phyloP scores from a whole-genome alignment of 2,113 vertebrate species.

The Ginglymostoma cirratum region DNA sequence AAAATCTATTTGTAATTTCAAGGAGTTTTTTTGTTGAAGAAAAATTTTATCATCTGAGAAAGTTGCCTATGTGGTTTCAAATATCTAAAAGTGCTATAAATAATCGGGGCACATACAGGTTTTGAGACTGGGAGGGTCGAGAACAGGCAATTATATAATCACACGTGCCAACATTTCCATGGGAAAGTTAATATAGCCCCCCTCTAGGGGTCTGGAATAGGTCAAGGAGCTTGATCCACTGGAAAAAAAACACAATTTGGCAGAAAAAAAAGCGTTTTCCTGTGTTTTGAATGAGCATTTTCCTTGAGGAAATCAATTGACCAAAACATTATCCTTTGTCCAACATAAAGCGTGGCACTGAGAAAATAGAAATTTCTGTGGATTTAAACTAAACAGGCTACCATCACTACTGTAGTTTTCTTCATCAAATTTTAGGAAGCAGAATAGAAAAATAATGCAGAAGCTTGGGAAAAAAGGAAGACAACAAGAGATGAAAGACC shows the following conservation, averaged over 20 bases:
- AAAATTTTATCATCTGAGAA: background rate
- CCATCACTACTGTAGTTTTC: background rate
- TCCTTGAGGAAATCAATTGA: background rate
- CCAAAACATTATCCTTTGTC: background rate
- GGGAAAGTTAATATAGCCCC: slow-evolving; percentile 28
- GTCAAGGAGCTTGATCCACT: slow-evolving; percentile 12
- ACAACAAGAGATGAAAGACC: background rate
- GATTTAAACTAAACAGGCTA: background rate
- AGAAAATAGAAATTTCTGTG: background rate
- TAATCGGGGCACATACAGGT: background rate
- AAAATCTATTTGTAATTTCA: background rate
- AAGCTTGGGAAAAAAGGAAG: background rate
- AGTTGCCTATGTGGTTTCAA: background rate
- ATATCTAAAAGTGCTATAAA: slow-evolving; percentile 22
- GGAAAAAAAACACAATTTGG: background rate
- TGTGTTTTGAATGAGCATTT: background rate
- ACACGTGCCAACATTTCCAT: slow-evolving; percentile 24
- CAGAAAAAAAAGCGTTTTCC: slow-evolving; percentile 3
- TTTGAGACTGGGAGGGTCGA: slow-evolving; percentile 16
- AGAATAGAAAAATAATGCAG: background rate
- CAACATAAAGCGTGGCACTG: background rate
- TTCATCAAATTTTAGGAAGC: background rate
- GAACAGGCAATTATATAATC: slow-evolving; percentile 4
- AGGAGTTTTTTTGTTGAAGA: background rate
- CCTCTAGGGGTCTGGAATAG: background rate